phyloP scores from a whole-genome alignment of 2,113 vertebrate species.

The Perccottus glenii region DNA sequence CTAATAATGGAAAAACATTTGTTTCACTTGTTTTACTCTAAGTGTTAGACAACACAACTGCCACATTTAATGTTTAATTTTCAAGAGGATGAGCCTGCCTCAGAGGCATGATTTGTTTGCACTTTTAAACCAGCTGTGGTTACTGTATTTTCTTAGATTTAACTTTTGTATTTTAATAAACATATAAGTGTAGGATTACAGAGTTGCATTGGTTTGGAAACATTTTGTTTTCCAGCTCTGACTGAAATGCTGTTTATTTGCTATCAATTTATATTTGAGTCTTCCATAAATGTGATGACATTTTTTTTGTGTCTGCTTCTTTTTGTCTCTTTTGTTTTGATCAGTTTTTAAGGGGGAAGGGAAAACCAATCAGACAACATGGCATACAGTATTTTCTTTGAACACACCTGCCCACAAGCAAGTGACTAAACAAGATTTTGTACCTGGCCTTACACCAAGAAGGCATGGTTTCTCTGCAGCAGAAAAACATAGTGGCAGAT shows the following conservation, averaged over 20 bases:
- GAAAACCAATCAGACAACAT: too few relatives aligned
- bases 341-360: too few relatives aligned
- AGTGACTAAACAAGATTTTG: conserved; percentile 32
- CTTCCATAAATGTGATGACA: conserved; percentile 57
- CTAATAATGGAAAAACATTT: conserved; percentile 1
- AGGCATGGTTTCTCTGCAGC: not conserved
- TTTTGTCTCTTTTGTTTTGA: not conserved
- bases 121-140: conserved; percentile 71
- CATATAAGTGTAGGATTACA: not conserved
- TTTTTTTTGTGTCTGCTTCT: conserved; percentile 12
- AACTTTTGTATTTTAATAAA: conserved; percentile 56
- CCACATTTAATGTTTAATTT: conserved; percentile 47
- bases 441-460: conserved; percentile 6
- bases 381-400: too few relatives aligned
- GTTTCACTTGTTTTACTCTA: conserved; percentile 31
- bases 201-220: conserved; percentile 19
- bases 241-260: conserved; percentile 18
- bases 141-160: conserved; percentile 52
- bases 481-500: conserved; percentile 33
- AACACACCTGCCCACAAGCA: not conserved
- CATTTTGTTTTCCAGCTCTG: not conserved
- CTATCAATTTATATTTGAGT: conserved; percentile 56
- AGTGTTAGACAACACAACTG: conserved; percentile 9
- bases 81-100: conserved; percentile 25
- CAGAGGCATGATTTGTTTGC: conserved; percentile 44